Percentiles rank a stretch among this genome's conserved stretches.
Conservation (phyloP, 1,140 invertebrate genomes). For the Ooceraea biroi region DNA sequence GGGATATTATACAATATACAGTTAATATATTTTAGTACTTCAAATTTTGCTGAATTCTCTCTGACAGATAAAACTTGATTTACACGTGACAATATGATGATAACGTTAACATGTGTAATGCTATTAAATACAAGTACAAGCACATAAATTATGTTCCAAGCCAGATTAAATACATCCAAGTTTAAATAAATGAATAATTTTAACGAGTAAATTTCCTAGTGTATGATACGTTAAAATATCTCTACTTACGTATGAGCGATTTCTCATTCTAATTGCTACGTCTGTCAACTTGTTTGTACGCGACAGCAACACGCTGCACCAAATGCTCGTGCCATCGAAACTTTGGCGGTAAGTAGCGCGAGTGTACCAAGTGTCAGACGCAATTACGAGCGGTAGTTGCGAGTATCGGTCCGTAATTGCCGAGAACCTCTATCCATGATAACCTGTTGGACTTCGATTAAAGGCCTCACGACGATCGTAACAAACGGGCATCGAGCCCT, state of each 20-base stretch:
- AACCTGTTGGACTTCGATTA: constrained; percentile 76
- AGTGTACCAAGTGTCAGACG: constrained; percentile 68
- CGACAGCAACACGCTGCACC: constrained; percentile 1
- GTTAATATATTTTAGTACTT: neutral
- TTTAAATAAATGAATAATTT: neutral
- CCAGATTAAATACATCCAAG: neutral
- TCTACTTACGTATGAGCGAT: neutral
- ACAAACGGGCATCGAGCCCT: neutral
- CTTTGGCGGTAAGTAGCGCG: constrained; percentile 70
- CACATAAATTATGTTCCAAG: neutral
- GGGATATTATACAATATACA: neutral
- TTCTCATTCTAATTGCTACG: neutral
- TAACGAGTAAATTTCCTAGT: neutral
- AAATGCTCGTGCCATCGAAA: constrained; percentile 18
- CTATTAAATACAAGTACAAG: neutral
- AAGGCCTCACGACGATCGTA: constrained; percentile 40
- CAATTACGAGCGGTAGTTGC: constrained; percentile 67
- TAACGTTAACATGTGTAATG: neutral
- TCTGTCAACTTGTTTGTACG: neutral
- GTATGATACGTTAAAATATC: neutral
- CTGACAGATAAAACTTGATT: neutral
- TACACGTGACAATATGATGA: neutral
- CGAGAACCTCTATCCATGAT: constrained; percentile 65
- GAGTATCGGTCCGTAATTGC: constrained; percentile 67
- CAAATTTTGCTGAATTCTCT: neutral